Conservation (phyloP, 2,888 invertebrate genomes). For the Temnothorax rugatulus region DNA sequence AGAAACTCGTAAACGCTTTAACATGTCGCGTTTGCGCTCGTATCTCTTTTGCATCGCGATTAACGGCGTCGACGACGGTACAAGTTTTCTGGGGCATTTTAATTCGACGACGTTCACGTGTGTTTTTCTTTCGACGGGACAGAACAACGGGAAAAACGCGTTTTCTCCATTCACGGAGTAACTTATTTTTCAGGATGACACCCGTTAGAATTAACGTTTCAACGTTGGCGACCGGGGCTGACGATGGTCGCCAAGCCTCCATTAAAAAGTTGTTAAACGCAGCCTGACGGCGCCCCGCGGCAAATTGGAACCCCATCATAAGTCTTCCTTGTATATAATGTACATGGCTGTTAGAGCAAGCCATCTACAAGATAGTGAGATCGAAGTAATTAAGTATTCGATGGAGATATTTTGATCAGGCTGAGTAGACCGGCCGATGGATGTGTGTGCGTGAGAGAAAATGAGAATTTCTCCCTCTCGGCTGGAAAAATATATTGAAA, state of each 20-base stretch:
- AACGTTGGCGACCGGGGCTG: constrained; percentile 78
- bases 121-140: constrained; percentile 8
- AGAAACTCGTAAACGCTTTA: background rate
- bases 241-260: constrained; percentile 83
- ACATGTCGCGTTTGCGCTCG: background rate
- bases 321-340: constrained; percentile 83
- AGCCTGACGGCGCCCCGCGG: constrained; percentile 85
- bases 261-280: constrained; percentile 86
- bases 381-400: constrained; percentile 80
- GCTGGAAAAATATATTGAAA: constrained; percentile 20
- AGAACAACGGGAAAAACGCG: constrained; percentile 2
- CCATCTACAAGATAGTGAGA: constrained; percentile 78
- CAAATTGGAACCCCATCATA: constrained; percentile 86
- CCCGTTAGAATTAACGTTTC: constrained; percentile 82
- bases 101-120: background rate
- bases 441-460: constrained; percentile 33
- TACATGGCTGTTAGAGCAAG: constrained; percentile 77
- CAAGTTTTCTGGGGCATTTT: constrained; percentile 1
- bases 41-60: constrained; percentile 9
- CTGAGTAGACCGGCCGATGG: constrained; percentile 53
- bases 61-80: background rate
- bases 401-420: constrained; percentile 79
- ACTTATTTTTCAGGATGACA: constrained; percentile 76
- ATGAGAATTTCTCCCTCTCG: constrained; percentile 34
- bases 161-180: constrained; percentile 47